Conservation (phyloP, 2,888 invertebrate genomes). For the Eurytoma californica region DNA sequence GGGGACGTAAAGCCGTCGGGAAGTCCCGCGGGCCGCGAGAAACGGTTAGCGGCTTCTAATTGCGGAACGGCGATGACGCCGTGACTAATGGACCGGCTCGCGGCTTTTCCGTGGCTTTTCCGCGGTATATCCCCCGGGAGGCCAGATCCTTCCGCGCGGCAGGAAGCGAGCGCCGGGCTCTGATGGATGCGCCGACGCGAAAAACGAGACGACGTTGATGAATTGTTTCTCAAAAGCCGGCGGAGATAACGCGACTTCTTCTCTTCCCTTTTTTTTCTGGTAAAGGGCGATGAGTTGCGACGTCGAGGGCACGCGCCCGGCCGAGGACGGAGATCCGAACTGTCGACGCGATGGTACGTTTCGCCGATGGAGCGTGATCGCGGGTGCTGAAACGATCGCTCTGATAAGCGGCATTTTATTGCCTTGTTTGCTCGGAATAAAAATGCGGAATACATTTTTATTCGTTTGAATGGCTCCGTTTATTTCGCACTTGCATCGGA, state of each 20-base stretch:
- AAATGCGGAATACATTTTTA: too few relatives aligned
- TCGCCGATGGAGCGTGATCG: too few relatives aligned
- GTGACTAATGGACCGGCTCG: slow-evolving; percentile 68
- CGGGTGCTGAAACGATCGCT: too few relatives aligned
- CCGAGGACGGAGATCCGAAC: too few relatives aligned
- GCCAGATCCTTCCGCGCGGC: not conserved
- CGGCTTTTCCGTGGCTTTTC: slow-evolving; percentile 11
- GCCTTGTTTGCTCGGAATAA: too few relatives aligned
- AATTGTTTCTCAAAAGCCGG: slow-evolving; percentile 46
- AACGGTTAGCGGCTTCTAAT: slow-evolving; percentile 69
- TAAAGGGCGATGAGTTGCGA: too few relatives aligned
- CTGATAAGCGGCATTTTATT: too few relatives aligned
- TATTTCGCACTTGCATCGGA: too few relatives aligned
- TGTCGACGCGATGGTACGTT: too few relatives aligned
- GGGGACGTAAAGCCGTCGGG: slow-evolving; percentile 36
- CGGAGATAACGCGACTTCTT: not conserved
- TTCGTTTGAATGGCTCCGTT: too few relatives aligned
- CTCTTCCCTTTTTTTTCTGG: too few relatives aligned
- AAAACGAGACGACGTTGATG: slow-evolving; percentile 44
- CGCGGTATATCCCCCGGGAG: slow-evolving; percentile 12
- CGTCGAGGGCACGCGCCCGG: too few relatives aligned
- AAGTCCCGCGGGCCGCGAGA: slow-evolving; percentile 1
- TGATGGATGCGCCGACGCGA: slow-evolving; percentile 44
- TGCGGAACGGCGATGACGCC: slow-evolving; percentile 71
- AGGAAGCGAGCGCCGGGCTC: not conserved